phyloP scores from a whole-genome alignment of 1,140 invertebrate genomes.

The Lepidurus apus region DNA sequence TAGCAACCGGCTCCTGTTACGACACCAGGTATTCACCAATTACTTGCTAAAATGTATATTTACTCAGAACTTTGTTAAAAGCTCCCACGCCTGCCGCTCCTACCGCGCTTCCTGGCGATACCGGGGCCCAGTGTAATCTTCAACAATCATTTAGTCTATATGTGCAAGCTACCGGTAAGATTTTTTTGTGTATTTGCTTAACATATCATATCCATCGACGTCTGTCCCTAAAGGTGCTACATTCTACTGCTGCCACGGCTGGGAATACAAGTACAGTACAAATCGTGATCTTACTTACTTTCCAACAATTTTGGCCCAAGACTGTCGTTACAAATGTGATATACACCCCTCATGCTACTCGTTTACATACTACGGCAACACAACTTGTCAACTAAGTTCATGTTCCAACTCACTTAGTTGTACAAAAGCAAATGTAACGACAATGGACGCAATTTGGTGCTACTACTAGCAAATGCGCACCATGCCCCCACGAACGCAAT shows the following conservation, averaged over 20 bases:
- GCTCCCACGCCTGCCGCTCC: neutral
- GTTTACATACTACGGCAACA: slow-evolving; percentile 4
- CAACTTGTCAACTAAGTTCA: neutral
- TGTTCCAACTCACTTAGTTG: neutral
- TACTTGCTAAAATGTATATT: neutral
- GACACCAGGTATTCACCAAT: neutral
- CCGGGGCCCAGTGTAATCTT: neutral
- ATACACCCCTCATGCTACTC: neutral
- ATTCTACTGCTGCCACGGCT: neutral
- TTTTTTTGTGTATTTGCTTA: neutral
- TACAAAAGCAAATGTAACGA: slow-evolving; percentile 8
- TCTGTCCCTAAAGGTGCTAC: neutral
- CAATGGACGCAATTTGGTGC: neutral
- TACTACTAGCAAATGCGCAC: neutral
- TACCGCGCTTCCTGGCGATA: neutral
- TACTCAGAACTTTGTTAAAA: neutral
- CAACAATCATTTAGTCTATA: neutral
- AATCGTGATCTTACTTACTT: neutral
- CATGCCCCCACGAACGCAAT: too few relatives aligned
- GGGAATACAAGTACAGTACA: neutral
- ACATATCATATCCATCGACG: neutral
- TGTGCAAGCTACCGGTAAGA: neutral
- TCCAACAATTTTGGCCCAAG: neutral
- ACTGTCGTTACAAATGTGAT: neutral
- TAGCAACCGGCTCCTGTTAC: slow-evolving; percentile 8